phyloP scores from a whole-genome alignment of 1,140 invertebrate species.

The Pseudomyrmex sp. region DNA sequence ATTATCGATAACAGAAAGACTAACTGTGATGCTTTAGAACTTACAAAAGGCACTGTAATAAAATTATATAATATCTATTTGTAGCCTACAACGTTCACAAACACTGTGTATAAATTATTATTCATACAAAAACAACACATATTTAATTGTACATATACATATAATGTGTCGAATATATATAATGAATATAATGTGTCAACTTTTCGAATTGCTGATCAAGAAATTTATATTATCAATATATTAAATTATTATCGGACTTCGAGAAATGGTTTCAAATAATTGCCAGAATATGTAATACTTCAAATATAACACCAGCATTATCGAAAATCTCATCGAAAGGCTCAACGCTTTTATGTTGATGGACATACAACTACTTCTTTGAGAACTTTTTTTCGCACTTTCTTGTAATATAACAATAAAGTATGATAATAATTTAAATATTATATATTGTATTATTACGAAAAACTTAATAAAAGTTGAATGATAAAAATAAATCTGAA shows the following conservation, averaged over 20 bases:
- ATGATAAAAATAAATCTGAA: too few species aligned
- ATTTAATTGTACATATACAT: background rate
- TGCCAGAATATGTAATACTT: background rate
- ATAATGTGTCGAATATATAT: background rate
- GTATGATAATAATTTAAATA: background rate
- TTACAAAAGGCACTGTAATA: slow-evolving; percentile 64
- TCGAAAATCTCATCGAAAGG: slow-evolving; percentile 11
- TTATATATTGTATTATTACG: too few species aligned
- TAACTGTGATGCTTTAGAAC: background rate
- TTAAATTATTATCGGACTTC: slow-evolving; percentile 1
- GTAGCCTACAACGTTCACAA: slow-evolving; percentile 14
- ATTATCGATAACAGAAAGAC: background rate
- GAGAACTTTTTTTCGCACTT: slow-evolving; percentile 16
- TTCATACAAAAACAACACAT: slow-evolving; percentile 5
- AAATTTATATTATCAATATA: slow-evolving; percentile 25
- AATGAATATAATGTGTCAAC: background rate
- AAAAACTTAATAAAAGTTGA: too few species aligned
- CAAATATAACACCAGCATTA: slow-evolving; percentile 3
- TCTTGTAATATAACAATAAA: slow-evolving; percentile 38
- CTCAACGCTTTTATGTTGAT: slow-evolving; percentile 16
- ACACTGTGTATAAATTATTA: slow-evolving; percentile 6
- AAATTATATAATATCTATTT: slow-evolving; percentile 24
- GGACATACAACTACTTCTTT: too few species aligned
- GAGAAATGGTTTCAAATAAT: slow-evolving; percentile 16
- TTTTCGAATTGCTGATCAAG: slow-evolving; percentile 27